Percentiles rank a stretch among this genome's conserved stretches.
phyloP scores from a whole-genome alignment of 2,113 vertebrate genomes.

The Thunnus thynnus region DNA sequence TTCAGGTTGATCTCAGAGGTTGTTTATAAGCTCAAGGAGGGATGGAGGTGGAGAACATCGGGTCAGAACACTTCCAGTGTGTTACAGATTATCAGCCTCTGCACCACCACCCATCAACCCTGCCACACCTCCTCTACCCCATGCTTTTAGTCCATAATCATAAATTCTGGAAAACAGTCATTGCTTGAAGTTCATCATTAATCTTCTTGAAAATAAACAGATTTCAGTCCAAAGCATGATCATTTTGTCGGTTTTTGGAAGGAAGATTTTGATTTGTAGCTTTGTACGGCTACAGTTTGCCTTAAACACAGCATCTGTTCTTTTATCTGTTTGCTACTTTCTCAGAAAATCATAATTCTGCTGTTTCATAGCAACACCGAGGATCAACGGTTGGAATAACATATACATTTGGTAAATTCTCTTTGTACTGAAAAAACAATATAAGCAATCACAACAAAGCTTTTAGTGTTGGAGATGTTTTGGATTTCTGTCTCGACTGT shows the following conservation, averaged over 20 bases:
- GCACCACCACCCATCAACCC: constrained; percentile 3
- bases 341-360: constrained; percentile 10
- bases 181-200: constrained; percentile 24
- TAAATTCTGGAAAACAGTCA: neutral
- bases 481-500: neutral
- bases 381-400: neutral
- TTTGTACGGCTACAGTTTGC: constrained; percentile 9
- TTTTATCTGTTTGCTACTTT: constrained; percentile 56
- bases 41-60: constrained; percentile 56
- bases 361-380: neutral
- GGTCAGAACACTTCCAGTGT: constrained; percentile 58
- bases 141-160: neutral
- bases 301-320: constrained; percentile 56
- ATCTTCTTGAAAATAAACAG: constrained; percentile 50
- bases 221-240: constrained; percentile 12
- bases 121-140: constrained; percentile 16
- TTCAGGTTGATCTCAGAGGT: constrained; percentile 33
- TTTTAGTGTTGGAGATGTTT: neutral
- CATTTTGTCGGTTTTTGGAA: constrained; percentile 35
- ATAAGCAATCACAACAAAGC: neutral
- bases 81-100: constrained; percentile 41
- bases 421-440: neutral
- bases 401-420: neutral
- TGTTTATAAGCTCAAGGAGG: constrained; percentile 77
- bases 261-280: constrained; percentile 55